Evolutionary conservation across 2,113 vertebrate species (phyloP).

Genomic region (Thermophis baileyi): DNA sequence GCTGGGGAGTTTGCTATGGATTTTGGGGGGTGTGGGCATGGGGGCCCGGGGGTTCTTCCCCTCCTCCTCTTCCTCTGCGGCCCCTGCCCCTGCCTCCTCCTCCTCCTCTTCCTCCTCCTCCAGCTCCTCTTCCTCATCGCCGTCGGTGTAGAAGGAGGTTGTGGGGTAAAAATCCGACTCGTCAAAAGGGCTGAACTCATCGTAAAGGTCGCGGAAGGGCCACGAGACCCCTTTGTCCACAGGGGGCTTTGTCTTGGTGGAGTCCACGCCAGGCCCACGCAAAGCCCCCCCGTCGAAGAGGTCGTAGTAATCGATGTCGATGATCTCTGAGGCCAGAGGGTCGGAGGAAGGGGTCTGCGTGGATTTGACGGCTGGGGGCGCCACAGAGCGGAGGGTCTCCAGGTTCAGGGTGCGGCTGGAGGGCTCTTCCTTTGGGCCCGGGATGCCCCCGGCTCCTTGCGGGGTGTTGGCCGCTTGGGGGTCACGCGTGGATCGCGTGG

Average conservation of each 20-base stretch:
- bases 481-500: background rate
- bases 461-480: background rate
- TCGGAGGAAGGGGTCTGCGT: conserved; percentile 50
- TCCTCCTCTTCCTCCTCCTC: conserved; percentile 64
- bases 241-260: conserved; percentile 12
- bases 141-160: conserved; percentile 77
- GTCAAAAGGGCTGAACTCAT: conserved; percentile 87
- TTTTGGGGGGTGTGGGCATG: conserved; percentile 54
- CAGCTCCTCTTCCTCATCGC: conserved; percentile 68
- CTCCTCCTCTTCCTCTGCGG: conserved; percentile 58
- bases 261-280: conserved; percentile 53
- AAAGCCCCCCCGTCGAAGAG: conserved; percentile 61
- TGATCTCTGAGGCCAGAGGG: conserved; percentile 58
- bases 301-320: conserved; percentile 84
- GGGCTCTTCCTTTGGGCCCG: no score
- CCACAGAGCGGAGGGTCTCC: conserved; percentile 24
- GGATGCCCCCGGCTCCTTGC: no score
- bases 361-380: conserved; percentile 27
- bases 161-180: conserved; percentile 83
- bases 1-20: conserved; percentile 39
- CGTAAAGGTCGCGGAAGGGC: conserved; percentile 80
- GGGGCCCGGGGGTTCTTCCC: conserved; percentile 38
- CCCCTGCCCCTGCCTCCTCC: conserved; percentile 50
- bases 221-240: conserved; percentile 77
- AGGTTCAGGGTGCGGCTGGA: no score